Evolutionary conservation across 2,888 invertebrate genomes (phyloP).

Genomic region (Leucoma salicis): DNA sequence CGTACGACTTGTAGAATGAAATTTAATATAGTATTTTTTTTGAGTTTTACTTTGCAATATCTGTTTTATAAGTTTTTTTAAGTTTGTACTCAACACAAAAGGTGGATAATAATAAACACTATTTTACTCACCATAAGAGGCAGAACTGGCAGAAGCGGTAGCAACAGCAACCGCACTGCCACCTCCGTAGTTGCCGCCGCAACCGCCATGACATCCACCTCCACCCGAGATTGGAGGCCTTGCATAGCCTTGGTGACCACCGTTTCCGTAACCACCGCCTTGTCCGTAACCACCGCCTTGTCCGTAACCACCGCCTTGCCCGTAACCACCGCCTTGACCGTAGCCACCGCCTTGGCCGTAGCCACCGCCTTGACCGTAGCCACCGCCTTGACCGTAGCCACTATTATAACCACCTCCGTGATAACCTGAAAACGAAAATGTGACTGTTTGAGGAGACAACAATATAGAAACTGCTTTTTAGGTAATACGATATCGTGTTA

Average conservation of each 20-base stretch:
- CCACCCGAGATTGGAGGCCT: constrained; percentile 19
- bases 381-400: constrained; percentile 28
- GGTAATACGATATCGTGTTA: too few species aligned
- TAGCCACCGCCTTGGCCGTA: constrained; percentile 30
- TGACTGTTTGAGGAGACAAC: too few species aligned
- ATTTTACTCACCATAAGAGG: constrained; percentile 8
- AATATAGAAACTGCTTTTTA: too few species aligned
- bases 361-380: constrained; percentile 23
- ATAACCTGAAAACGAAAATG: not conserved
- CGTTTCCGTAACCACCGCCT: constrained; percentile 12
- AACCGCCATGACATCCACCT: constrained; percentile 26
- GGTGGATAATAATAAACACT: too few species aligned
- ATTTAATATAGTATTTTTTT: too few species aligned
- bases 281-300: constrained; percentile 16
- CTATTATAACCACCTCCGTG: constrained; percentile 29
- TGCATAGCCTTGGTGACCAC: constrained; percentile 19
- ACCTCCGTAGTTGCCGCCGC: constrained; percentile 19
- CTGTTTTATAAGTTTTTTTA: too few species aligned
- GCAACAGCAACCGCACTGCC: constrained; percentile 29
- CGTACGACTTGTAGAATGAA: too few species aligned
- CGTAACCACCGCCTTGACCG: constrained; percentile 23
- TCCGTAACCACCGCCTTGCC: constrained; percentile 23
- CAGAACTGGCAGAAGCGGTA: constrained; percentile 3
- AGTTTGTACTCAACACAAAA: too few species aligned
- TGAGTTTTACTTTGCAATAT: too few species aligned